Conservation (phyloP, 37 sponge, comb jelly and placozoan species). For the Bolinopsis microptera region DNA sequence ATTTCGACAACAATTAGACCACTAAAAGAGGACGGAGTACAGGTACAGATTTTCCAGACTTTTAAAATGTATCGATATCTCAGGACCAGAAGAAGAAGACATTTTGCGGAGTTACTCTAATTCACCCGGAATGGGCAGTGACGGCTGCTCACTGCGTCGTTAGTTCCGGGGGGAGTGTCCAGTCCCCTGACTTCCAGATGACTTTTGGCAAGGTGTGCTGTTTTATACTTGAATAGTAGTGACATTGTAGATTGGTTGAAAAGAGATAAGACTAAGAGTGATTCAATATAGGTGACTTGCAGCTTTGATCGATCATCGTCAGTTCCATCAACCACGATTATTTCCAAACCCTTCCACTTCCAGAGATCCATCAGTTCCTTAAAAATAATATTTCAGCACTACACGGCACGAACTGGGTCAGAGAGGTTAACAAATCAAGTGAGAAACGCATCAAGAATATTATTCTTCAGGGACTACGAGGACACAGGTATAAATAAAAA, state of each 20-base stretch:
- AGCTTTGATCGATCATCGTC: no score
- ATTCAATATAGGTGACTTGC: no score
- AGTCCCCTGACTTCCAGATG: not conserved
- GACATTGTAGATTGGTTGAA: no score
- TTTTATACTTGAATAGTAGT: no score
- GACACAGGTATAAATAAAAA: not conserved
- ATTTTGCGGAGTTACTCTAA: slow-evolving; percentile 28
- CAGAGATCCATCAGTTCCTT: no score
- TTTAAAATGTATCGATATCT: no score
- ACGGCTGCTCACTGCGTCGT: slow-evolving; percentile 52
- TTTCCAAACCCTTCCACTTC: no score
- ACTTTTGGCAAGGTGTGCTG: not conserved
- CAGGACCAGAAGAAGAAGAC: not conserved
- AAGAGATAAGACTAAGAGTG: no score
- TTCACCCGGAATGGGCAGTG: slow-evolving; percentile 43
- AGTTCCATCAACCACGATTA: no score
- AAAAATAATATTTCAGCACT: not conserved
- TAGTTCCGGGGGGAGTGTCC: not conserved
- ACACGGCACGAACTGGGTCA: not conserved
- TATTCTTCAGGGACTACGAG: not conserved
- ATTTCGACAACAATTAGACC: no score
- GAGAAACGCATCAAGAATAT: not conserved
- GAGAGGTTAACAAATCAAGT: not conserved
- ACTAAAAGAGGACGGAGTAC: no score
- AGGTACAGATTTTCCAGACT: no score